phyloP scores from a whole-genome alignment of 2,113 vertebrate genomes.

The Smithornis capensis region DNA sequence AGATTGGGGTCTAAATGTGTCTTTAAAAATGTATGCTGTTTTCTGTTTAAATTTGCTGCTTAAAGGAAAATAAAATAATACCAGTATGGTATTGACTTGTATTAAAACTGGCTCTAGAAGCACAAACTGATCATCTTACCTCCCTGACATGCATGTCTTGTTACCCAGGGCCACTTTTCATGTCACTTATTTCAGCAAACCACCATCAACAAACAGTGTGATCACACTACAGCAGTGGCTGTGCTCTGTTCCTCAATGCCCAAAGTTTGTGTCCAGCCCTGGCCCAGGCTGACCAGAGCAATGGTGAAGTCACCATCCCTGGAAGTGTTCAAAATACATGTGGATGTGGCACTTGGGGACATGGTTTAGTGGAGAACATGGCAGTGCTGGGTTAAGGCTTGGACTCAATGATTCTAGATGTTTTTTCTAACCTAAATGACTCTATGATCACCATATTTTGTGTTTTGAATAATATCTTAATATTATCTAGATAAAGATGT shows the following conservation, averaged over 20 bases:
- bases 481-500: constrained; percentile 72
- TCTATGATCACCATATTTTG: constrained; percentile 26
- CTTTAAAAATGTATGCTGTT: background rate
- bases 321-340: background rate
- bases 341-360: background rate
- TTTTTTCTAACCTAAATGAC: background rate
- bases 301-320: background rate
- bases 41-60: background rate
- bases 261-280: background rate
- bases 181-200: constrained; percentile 53
- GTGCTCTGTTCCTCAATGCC: background rate
- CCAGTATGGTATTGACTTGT: background rate
- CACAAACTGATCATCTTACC: background rate
- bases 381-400: background rate
- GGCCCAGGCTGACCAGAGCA: background rate
- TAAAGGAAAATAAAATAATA: background rate
- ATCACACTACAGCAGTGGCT: background rate
- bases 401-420: background rate
- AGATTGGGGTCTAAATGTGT: constrained; percentile 7
- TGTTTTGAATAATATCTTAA: constrained; percentile 63
- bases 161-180: constrained; percentile 17
- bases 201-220: constrained; percentile 38
- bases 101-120: background rate
- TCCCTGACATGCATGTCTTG: background rate
- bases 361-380: background rate